These are phyloP conservation scores for Palythoa grandis DNA, from an alignment of 92 coral and sea anemone genomes.

Conservation along the genomic window DNA sequence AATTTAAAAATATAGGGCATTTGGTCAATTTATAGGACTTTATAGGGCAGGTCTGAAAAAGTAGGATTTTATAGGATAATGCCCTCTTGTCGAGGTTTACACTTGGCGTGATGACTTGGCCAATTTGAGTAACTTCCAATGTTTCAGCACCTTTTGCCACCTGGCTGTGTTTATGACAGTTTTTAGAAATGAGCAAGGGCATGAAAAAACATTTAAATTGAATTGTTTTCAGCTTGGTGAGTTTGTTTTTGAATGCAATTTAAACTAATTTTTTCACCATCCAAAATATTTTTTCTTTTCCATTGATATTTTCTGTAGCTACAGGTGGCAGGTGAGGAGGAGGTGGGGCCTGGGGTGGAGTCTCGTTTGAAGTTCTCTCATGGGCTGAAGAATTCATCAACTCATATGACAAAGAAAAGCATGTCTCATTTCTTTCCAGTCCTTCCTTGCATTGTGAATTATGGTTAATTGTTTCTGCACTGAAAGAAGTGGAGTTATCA, in stretches of 20 bases:
- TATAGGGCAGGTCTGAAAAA: no score
- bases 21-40: no score
- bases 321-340: conserved; percentile 63
- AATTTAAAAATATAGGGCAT: no score
- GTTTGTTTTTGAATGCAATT: not conserved
- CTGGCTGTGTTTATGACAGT: no score
- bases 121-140: no score
- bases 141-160: no score
- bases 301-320: conserved; percentile 1
- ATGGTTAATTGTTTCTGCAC: no score
- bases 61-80: no score
- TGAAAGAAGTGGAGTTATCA: conserved; percentile 1
- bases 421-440: conserved; percentile 1
- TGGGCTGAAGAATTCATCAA: not conserved
- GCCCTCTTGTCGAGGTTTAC: no score
- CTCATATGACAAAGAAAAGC: not conserved
- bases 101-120: no score
- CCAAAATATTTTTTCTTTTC: conserved; percentile 53
- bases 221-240: not conserved
- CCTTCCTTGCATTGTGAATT: not conserved
- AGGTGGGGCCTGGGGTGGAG: conserved; percentile 29
- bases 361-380: not conserved
- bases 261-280: conserved; percentile 69
- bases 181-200: not conserved
- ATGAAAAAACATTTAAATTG: not conserved